Evolutionary conservation across 2,888 invertebrate species (phyloP).

Genomic region (Hymenopus coronatus): DNA sequence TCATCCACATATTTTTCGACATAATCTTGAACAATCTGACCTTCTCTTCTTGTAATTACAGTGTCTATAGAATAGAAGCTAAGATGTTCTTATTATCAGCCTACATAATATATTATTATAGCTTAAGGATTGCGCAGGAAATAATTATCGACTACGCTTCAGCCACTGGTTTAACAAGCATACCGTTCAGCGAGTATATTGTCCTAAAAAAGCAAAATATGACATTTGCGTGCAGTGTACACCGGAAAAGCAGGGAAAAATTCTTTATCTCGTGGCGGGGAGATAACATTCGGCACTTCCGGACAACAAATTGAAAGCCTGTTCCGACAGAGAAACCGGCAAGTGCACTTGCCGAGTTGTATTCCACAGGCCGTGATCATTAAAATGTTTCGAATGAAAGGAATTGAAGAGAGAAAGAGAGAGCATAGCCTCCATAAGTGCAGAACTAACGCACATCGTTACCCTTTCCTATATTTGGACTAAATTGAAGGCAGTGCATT

Average conservation of each 20-base stretch:
- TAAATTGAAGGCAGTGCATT: background rate
- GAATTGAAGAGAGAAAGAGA: background rate
- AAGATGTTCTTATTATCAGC: too few relatives aligned
- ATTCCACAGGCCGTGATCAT: background rate
- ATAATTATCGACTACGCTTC: too few relatives aligned
- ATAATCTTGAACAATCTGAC: too few relatives aligned
- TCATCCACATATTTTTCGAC: too few relatives aligned
- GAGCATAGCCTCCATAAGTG: background rate
- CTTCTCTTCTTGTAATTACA: too few relatives aligned
- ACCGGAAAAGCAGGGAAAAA: background rate
- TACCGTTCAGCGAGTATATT: background rate
- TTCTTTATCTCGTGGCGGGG: background rate
- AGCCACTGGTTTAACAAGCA: background rate
- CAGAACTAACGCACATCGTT: background rate
- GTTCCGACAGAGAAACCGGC: background rate
- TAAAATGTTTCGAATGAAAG: background rate
- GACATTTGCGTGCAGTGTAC: background rate
- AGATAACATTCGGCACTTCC: background rate
- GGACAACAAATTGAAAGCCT: background rate
- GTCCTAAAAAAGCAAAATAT: background rate
- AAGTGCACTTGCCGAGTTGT: background rate
- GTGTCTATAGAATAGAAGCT: too few relatives aligned
- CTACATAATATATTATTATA: too few relatives aligned
- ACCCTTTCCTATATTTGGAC: background rate
- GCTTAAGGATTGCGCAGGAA: too few relatives aligned